Evolutionary conservation across 2,113 vertebrate species (phyloP).

Genomic region (Hoplias malabaricus): DNA sequence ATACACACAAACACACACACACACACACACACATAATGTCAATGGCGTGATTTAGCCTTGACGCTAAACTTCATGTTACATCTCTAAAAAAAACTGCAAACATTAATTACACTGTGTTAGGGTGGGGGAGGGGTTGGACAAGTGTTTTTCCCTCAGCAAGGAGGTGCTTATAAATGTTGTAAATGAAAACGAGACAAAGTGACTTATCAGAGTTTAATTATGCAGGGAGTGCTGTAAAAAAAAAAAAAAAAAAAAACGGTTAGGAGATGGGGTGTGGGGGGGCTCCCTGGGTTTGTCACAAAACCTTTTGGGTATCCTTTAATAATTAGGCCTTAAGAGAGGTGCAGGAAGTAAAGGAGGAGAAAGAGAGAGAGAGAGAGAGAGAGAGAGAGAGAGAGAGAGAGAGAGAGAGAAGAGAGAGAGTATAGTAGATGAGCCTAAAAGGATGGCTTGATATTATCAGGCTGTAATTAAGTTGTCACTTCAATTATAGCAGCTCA

Average conservation of each 20-base stretch:
- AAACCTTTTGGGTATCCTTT: conserved; percentile 80
- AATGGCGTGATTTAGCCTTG: conserved; percentile 97
- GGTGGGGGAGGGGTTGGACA: conserved; percentile 85
- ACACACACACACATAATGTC: conserved; percentile 80
- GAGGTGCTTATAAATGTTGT: conserved; percentile 91
- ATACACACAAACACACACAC: conserved; percentile 13
- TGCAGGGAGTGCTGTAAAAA: conserved; percentile 77
- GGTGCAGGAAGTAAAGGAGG: conserved; percentile 60
- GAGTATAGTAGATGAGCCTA: conserved; percentile 64
- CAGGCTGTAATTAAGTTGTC: conserved; percentile 82
- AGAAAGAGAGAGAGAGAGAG: conserved; percentile 8
- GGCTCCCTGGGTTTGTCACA: conserved; percentile 54
- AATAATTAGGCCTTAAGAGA: conserved; percentile 83
- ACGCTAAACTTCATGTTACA: conserved; percentile 98
- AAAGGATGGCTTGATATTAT: conserved; percentile 82
- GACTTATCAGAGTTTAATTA: conserved; percentile 92
- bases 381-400: conserved; percentile 13
- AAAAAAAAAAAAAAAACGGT: too few relatives aligned
- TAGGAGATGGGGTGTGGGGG: conserved; percentile 64
- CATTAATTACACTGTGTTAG: conserved; percentile 91
- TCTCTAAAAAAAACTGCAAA: conserved; percentile 96
- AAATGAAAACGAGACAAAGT: conserved; percentile 94
- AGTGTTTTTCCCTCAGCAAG: conserved; percentile 84
- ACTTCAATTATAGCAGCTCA: conserved; percentile 82
- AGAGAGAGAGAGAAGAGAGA: conserved; percentile 41